Evolutionary conservation across 2,888 invertebrate species (phyloP), one percentile per base, ranked within the genome.

Genomic region (Drosophila anomalata): DNA sequence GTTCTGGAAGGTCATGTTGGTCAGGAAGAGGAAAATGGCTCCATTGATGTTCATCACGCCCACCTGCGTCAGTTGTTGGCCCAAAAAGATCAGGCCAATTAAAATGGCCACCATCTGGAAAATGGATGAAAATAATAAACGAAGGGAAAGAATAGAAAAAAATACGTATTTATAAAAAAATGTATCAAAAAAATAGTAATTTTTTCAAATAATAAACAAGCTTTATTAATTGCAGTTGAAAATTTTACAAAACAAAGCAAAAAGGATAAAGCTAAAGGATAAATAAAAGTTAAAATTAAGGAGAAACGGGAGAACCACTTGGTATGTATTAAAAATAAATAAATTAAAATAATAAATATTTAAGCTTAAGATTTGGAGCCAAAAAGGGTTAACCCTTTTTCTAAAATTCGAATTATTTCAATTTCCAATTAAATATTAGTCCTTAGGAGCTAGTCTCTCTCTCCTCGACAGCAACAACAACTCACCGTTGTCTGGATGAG

Each of bases 31-130:
- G 91, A 97, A 98, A 59, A 98, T 93, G 26, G 96, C 97, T 46
- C 98, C 98, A 90, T 97, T 98, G 76, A 98, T 96, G 91, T 98
- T 98, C 95, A 96, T 96, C 0, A 98, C 97, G 2, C 97, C 98
- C 85, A 96, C 96, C 91, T 97, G 96, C 89, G 96, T 95, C 57
- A 96, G 90, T 65, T 94, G 92, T 90, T 98, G 97, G 0, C 96
- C 95, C 89, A 95, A 95, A 92, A 97, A 99, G 76, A 99, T 96
- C 52, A 97, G 92, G 2, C 98, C 98, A 69, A 98, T 95, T 7
- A 98, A 91, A n/a, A 97, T 89, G 0, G 97, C 95, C 7, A 98
- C 95, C 93, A 97, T 95, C 98, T 98, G 90, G 2, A 52, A 4
- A 14, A 24, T 4, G 6, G n/a, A 24, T 14, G n/a, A 36, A 22